A percentile compares a stretch with the other conserved stretches of the same genome.
phyloP scores from a whole-genome alignment of 2,113 vertebrate genomes.

The Scartelaos histophorus region DNA sequence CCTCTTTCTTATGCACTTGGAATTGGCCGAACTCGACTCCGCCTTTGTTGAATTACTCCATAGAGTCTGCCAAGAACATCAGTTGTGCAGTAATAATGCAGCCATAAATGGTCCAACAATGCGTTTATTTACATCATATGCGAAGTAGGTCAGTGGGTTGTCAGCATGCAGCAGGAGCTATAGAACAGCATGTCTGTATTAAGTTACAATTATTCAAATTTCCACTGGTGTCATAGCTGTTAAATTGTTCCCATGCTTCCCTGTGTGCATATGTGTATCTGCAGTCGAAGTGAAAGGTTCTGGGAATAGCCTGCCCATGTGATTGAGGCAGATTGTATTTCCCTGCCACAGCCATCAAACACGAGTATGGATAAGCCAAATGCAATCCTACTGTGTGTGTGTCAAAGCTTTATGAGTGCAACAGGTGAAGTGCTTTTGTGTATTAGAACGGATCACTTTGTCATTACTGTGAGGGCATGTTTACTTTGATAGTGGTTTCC shows the following conservation, averaged over 20 bases:
- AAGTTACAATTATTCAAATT: constrained; percentile 6
- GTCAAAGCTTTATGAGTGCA: neutral
- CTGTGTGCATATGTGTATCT: constrained; percentile 3
- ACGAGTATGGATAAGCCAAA: constrained; percentile 16
- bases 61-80: neutral
- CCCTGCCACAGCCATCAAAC: constrained; percentile 40
- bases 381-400: constrained; percentile 11
- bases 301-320: constrained; percentile 76
- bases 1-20: constrained; percentile 24
- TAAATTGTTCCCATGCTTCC: constrained; percentile 24
- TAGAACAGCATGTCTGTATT: neutral
- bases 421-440: constrained; percentile 12
- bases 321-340: constrained; percentile 76
- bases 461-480: neutral
- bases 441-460: constrained; percentile 27
- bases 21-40: neutral
- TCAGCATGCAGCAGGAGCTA: constrained; percentile 4
- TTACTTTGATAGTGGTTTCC: constrained; percentile 2
- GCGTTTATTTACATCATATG: neutral
- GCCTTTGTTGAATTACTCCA: neutral
- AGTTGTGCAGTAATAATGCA: neutral
- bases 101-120: neutral
- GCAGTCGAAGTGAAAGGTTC: constrained; percentile 26
- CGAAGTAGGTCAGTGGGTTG: constrained; percentile 6
- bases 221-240: constrained; percentile 3